Conservation (phyloP, 2,113 vertebrate genomes). For the Epinephelus moara region DNA sequence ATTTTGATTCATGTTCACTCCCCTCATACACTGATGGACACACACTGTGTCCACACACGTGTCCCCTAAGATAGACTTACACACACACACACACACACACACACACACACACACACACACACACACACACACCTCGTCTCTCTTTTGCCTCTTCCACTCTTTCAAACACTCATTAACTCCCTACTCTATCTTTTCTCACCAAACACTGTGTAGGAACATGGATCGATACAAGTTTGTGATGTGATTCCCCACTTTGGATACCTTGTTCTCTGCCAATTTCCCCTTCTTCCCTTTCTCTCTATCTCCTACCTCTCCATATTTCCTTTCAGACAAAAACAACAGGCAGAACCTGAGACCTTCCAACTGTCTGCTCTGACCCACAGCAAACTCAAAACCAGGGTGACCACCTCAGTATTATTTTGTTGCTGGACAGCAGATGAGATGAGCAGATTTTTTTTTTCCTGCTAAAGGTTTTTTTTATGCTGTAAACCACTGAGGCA, state of each 20-base stretch:
- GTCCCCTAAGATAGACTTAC: background rate
- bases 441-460: no score
- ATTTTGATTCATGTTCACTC: background rate
- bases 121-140: slow-evolving; percentile 8
- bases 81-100: slow-evolving; percentile 14
- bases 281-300: background rate
- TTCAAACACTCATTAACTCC: slow-evolving; percentile 70
- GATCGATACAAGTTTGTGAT: slow-evolving; percentile 77
- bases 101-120: slow-evolving; percentile 19
- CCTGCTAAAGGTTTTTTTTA: no score
- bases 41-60: background rate
- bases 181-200: slow-evolving; percentile 70
- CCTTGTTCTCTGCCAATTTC: slow-evolving; percentile 34
- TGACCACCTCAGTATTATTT: background rate
- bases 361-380: slow-evolving; percentile 9
- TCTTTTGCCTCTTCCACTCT: slow-evolving; percentile 29
- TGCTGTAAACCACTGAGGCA: no score
- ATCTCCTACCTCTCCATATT: background rate
- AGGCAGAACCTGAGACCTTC: slow-evolving; percentile 1
- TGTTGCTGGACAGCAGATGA: background rate
- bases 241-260: slow-evolving; percentile 71
- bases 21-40: background rate
- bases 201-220: slow-evolving; percentile 74
- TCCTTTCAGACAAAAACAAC: slow-evolving; percentile 25
- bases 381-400: background rate